Conservation (phyloP, 2,888 invertebrate genomes). For the Bugula neritina region DNA sequence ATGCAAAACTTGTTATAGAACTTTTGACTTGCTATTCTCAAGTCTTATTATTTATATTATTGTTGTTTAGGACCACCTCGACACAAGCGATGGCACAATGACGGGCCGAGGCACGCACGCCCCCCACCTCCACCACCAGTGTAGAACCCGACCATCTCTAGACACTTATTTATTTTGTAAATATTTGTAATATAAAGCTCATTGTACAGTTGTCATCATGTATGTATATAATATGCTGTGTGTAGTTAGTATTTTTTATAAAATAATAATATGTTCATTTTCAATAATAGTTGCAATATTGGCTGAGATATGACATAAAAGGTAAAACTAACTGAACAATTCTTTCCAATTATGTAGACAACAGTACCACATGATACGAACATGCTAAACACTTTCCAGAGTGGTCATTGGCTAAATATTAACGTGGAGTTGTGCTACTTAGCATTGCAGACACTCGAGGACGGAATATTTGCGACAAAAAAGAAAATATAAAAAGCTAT, state of each 20-base stretch:
- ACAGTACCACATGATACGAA: too few relatives aligned
- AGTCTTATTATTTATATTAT: not conserved
- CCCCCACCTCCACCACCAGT: conserved; percentile 17
- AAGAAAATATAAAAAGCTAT: too few relatives aligned
- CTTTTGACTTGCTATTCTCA: too few relatives aligned
- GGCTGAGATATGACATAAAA: too few relatives aligned
- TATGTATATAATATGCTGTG: not conserved
- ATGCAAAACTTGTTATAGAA: too few relatives aligned
- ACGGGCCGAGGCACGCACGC: not conserved
- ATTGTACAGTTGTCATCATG: not conserved
- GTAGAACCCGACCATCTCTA: not conserved
- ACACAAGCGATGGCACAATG: conserved; percentile 6
- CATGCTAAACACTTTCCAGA: too few relatives aligned
- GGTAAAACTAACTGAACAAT: too few relatives aligned
- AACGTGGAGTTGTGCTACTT: too few relatives aligned
- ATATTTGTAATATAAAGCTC: not conserved
- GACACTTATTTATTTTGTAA: not conserved
- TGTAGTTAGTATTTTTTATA: not conserved
- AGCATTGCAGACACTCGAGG: too few relatives aligned
- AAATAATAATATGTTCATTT: not conserved
- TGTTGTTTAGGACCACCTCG: conserved; percentile 7
- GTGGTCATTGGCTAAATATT: too few relatives aligned
- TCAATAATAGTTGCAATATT: not conserved
- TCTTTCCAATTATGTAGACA: too few relatives aligned
- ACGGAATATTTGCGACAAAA: too few relatives aligned